Evolutionary conservation across 2,113 vertebrate species (phyloP).

Genomic region (Pangasianodon hypophthalmus): DNA sequence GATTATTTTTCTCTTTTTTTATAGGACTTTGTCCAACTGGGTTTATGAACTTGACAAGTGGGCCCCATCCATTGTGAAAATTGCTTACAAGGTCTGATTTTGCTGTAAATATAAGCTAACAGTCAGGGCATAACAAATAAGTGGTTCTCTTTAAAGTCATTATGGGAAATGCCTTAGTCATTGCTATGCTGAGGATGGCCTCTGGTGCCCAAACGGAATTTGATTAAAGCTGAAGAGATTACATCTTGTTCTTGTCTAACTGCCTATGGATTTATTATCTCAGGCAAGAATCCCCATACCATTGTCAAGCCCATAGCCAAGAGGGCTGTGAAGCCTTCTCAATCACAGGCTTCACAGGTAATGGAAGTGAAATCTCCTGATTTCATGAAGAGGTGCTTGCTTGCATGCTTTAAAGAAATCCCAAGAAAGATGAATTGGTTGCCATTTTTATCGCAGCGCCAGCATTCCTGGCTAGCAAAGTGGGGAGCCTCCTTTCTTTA

Average conservation of each 20-base stretch:
- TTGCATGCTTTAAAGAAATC: not conserved
- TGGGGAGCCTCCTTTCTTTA: not conserved
- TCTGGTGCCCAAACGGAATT: not conserved
- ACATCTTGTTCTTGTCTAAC: not conserved
- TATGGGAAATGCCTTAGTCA: not conserved
- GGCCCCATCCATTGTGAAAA: conserved; percentile 96
- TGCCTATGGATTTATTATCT: not conserved
- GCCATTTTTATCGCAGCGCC: not conserved
- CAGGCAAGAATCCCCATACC: not conserved
- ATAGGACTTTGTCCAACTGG: conserved; percentile 96
- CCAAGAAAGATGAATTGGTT: not conserved
- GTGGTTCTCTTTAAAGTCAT: not conserved
- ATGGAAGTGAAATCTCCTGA: not conserved
- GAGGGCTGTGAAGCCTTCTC: not conserved
- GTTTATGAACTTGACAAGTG: conserved; percentile 97
- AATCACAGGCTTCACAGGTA: not conserved
- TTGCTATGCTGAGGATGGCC: not conserved
- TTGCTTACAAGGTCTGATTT: conserved; percentile 90
- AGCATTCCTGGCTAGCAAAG: not conserved
- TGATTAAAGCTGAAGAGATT: not conserved
- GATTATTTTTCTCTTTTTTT: conserved; percentile 42
- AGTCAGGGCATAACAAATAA: not conserved
- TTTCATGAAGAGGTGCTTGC: not conserved
- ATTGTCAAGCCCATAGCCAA: not conserved
- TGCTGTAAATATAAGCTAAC: not conserved